Base-by-base conservation (phyloP, 2,113 vertebrate genomes). In the Nannospalax galili region DNA sequence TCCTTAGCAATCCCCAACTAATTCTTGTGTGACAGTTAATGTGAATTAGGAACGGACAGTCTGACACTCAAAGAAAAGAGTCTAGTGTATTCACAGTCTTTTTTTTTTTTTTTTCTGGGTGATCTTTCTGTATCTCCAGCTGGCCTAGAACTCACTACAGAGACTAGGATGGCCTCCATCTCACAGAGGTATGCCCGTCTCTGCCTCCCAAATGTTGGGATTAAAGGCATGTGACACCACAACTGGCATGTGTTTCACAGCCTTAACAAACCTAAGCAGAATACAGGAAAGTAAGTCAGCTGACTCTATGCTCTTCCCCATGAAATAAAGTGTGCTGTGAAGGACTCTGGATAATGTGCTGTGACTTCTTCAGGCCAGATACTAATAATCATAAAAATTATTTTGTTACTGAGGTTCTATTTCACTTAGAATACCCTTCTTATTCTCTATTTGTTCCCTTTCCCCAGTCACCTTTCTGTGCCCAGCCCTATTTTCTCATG, bases 241-340 rank as follows among this genome's bases (percentile, higher is more conserved):
- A n/a, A n/a, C n/a, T n/a, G n/a, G n/a, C n/a, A n/a, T n/a, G n/a
- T n/a, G n/a, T n/a, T n/a, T 5, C 8, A 58, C 11, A 75, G 62
- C 28, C 26, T 77, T 90, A 93, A 81, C 9, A 92, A 88, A 88
- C 11, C 19, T 77, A 90, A 80, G 28, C 22, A 79, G 24, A 95
- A 65, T 3, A 19, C 42, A 79, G 74, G 35, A 69, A 75, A 58
- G 60, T 40, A 65, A 93, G 88, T 58, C 37, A 70, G 48, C 4
- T 84, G 8, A 48, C 12, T 73, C 32, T 40, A 1, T 35, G 45
- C 9, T 42, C 42, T 84, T 88, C 16, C 62, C 5, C 78, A 42
- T 16, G 22, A 8, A 48, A 26, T 19, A 45, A 93, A 72, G 15
- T 72, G 7, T n/a, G 79, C 35, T 72, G 5, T 35, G 84, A 93